phyloP scores from a whole-genome alignment of 2,888 invertebrate genomes.

The Aphrophora alni region DNA sequence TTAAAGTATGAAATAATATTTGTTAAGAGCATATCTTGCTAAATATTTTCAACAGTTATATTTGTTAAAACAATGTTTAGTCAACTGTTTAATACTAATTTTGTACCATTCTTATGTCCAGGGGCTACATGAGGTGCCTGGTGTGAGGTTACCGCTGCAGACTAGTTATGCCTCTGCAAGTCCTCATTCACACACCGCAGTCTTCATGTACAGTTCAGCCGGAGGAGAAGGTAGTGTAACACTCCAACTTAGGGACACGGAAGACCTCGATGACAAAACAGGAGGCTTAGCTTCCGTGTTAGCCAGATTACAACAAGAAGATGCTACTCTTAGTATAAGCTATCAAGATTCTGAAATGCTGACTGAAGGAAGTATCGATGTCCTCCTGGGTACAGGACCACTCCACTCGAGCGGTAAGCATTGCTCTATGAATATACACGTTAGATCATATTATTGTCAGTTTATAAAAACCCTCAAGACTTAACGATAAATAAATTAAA shows the following conservation, averaged over 20 bases:
- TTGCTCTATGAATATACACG: neutral
- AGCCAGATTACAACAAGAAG: conserved; percentile 62
- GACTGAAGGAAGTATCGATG: conserved; percentile 61
- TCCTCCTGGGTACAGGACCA: conserved; percentile 68
- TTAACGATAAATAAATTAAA: too few species aligned
- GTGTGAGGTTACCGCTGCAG: conserved; percentile 52
- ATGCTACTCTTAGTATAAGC: conserved; percentile 72
- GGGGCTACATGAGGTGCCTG: conserved; percentile 50
- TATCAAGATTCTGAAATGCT: conserved; percentile 78
- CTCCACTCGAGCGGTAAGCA: conserved; percentile 48
- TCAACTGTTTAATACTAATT: too few species aligned
- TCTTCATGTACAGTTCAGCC: conserved; percentile 73
- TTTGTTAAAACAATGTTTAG: too few species aligned
- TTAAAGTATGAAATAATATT: too few species aligned
- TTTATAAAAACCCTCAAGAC: too few species aligned
- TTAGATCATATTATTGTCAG: too few species aligned
- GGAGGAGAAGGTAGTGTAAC: conserved; percentile 68
- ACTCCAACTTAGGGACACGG: conserved; percentile 68
- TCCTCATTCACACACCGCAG: conserved; percentile 57
- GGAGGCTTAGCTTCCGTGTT: conserved; percentile 57
- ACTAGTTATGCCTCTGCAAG: conserved; percentile 51
- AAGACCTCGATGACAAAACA: conserved; percentile 55
- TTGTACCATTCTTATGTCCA: too few species aligned
- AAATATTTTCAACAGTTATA: too few species aligned
- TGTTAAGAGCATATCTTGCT: too few species aligned